These are phyloP conservation scores for Drosophila kuntzei DNA, from an alignment of 2,888 invertebrate genomes.

Conservation along the genomic window DNA sequence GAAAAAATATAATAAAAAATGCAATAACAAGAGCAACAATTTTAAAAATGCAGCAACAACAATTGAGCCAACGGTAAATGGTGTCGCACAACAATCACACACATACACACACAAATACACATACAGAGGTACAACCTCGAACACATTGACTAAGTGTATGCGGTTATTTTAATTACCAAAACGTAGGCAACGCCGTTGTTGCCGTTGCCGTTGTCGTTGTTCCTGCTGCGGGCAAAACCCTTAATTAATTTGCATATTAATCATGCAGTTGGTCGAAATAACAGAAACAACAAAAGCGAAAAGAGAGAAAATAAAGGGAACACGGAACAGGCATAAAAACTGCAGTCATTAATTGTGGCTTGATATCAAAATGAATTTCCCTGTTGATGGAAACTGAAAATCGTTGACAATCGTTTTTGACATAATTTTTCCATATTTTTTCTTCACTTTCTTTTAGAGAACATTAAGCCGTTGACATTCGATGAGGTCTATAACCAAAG, in stretches of 20 bases:
- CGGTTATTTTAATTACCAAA: conserved; percentile 80
- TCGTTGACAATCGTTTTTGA: conserved; percentile 19
- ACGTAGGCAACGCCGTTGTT: conserved; percentile 56
- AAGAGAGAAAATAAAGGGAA: conserved; percentile 3
- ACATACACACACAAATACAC: conserved; percentile 9
- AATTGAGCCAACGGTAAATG: conserved; percentile 55
- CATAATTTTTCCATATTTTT: conserved; percentile 17
- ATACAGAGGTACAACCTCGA: conserved; percentile 22
- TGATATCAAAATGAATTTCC: conserved; percentile 37
- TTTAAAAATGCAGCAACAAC: conserved; percentile 64
- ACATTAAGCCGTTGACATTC: conserved; percentile 96
- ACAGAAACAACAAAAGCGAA: conserved; percentile 22
- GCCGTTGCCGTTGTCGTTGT: conserved; percentile 29
- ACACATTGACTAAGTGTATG: conserved; percentile 72
- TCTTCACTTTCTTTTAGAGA: conserved; percentile 87
- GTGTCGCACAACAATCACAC: conserved; percentile 36
- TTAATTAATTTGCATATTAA: conserved; percentile 82
- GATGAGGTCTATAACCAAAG: conserved; percentile 99
- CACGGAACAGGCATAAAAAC: conserved; percentile 46
- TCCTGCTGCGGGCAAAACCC: conserved; percentile 68
- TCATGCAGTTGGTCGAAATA: conserved; percentile 66
- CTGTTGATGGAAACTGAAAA: conserved; percentile 15
- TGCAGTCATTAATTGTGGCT: conserved; percentile 55
- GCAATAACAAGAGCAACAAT: conserved; percentile 72
- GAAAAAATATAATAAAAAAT: conserved; percentile 66